Conservation (phyloP, 2,888 invertebrate species). For the Neoscelio sp. region DNA sequence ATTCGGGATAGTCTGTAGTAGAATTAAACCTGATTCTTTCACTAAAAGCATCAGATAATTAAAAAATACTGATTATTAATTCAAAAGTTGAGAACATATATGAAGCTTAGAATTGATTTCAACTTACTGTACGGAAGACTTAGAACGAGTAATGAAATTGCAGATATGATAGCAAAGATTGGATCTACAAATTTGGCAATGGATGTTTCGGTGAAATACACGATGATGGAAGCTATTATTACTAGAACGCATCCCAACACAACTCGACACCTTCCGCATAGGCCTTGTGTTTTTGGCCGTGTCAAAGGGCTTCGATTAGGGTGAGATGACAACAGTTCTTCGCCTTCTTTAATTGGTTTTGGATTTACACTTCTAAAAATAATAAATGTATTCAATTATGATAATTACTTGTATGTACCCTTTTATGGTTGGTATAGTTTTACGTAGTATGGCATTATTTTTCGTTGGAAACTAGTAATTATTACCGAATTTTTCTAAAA, state of each 20-base stretch:
- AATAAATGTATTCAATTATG: slow-evolving; percentile 3
- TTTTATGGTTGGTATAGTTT: too few relatives aligned
- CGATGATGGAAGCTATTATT: slow-evolving; percentile 87
- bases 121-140: slow-evolving; percentile 93
- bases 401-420: too few relatives aligned
- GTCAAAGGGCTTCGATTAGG: slow-evolving; percentile 75
- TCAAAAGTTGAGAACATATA: too few relatives aligned
- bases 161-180: slow-evolving; percentile 89
- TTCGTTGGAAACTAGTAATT: too few relatives aligned
- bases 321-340: slow-evolving; percentile 78
- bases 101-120: slow-evolving; percentile 20
- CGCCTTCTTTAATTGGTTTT: slow-evolving; percentile 82
- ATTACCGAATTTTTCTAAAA: too few relatives aligned
- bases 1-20: slow-evolving; percentile 96
- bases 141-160: slow-evolving; percentile 87
- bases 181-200: slow-evolving; percentile 91
- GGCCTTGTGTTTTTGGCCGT: slow-evolving; percentile 84
- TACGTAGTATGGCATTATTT: too few relatives aligned
- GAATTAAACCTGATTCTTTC: slow-evolving; percentile 94
- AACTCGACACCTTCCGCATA: slow-evolving; percentile 87
- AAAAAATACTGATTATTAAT: not conserved
- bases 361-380: slow-evolving; percentile 75
- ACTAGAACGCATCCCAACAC: slow-evolving; percentile 90
- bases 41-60: slow-evolving; percentile 86
- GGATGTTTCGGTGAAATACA: slow-evolving; percentile 85